These are phyloP conservation scores for Bellardia pandia DNA, from an alignment of 2,888 invertebrate species.

Conservation along the genomic window DNA sequence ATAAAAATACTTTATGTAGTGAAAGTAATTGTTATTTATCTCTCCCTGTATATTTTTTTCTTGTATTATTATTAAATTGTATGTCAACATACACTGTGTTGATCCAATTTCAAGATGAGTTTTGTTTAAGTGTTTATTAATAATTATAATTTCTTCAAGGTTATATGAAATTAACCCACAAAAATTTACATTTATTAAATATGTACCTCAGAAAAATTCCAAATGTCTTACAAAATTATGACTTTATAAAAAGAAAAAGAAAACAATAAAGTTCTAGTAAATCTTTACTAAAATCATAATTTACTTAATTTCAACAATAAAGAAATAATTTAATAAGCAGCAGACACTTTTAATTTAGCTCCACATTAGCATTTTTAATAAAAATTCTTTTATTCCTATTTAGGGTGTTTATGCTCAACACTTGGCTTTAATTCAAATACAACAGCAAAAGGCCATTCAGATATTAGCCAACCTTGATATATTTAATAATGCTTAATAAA, in stretches of 20 bases:
- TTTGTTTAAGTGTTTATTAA: slow-evolving; percentile 47
- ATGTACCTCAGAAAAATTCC: background rate
- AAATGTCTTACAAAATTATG: background rate
- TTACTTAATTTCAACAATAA: background rate
- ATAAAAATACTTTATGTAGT: too few species aligned
- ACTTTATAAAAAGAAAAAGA: background rate
- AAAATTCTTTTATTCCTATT: background rate
- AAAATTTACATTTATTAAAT: background rate
- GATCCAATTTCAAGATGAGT: slow-evolving; percentile 51
- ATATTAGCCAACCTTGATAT: slow-evolving; percentile 28
- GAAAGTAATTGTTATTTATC: background rate
- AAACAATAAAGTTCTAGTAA: background rate
- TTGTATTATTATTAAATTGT: background rate
- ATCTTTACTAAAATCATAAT: background rate
- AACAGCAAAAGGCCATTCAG: slow-evolving; percentile 23
- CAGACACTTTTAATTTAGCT: background rate
- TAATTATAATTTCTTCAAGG: slow-evolving; percentile 51
- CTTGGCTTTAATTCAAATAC: background rate
- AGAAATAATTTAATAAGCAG: background rate
- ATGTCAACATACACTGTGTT: slow-evolving; percentile 17
- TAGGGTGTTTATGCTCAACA: background rate
- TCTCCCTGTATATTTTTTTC: background rate
- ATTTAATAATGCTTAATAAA: slow-evolving; percentile 6
- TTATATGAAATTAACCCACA: background rate
- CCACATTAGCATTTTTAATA: background rate